Conservation (phyloP, 2,888 invertebrate species). For the Erebia epiphron region DNA sequence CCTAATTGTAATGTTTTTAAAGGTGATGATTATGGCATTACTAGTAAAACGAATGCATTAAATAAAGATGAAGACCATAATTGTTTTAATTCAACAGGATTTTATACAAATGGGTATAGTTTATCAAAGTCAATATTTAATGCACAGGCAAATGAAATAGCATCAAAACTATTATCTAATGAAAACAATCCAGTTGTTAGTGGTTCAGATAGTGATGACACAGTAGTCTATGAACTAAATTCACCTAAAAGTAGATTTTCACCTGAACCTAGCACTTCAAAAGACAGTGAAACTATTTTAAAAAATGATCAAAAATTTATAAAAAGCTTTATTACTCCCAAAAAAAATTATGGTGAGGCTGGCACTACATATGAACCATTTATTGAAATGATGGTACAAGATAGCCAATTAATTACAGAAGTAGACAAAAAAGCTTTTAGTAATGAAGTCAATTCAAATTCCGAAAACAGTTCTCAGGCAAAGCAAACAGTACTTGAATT, state of each 20-base stretch:
- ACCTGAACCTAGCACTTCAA: conserved; percentile 61
- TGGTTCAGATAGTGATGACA: conserved; percentile 44
- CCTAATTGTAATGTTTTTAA: conserved; percentile 10
- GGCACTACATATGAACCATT: neutral
- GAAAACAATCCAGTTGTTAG: neutral
- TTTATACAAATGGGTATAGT: neutral
- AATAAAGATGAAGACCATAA: neutral
- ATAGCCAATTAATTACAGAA: neutral
- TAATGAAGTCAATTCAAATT: neutral
- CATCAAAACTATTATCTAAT: neutral
- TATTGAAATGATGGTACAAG: neutral
- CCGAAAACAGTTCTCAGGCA: neutral
- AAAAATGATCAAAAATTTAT: conserved; percentile 56
- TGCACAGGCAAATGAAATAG: conserved; percentile 20
- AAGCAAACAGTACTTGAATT: neutral
- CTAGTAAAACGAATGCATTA: conserved; percentile 7
- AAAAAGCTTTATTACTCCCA: conserved; percentile 42
- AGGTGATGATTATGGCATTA: conserved; percentile 15
- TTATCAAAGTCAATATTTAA: conserved; percentile 16
- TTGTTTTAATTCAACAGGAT: neutral
- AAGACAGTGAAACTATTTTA: conserved; percentile 48
- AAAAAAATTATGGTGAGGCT: neutral
- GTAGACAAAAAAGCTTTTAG: neutral
- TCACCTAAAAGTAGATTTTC: conserved; percentile 44
- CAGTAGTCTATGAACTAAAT: conserved; percentile 42